phyloP scores from a whole-genome alignment of 2,797 vertebrate species.

The Pelobates cultripes region DNA sequence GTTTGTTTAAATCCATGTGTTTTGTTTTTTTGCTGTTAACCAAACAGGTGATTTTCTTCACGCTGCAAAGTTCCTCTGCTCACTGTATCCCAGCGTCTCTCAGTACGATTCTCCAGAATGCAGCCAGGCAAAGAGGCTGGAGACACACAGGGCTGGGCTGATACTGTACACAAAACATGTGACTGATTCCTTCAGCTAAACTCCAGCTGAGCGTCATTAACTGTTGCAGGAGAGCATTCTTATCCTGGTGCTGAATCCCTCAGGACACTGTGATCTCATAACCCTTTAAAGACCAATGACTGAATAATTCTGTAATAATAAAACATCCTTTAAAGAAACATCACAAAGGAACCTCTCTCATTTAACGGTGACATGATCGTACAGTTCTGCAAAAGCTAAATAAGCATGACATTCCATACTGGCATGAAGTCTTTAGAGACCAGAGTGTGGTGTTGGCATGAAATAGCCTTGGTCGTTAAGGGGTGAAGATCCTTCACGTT shows the following conservation, averaged over 20 bases:
- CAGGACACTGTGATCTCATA: conserved; percentile 53
- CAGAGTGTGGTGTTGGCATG: no score
- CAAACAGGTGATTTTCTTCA: background rate
- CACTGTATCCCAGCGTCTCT: background rate
- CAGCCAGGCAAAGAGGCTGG: conserved; percentile 21
- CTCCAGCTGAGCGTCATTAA: conserved; percentile 33
- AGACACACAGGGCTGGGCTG: conserved; percentile 8
- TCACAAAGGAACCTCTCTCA: no score
- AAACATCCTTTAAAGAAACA: no score
- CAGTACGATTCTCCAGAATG: conserved; percentile 17
- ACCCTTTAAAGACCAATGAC: conserved; percentile 37
- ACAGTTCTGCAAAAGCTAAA: no score
- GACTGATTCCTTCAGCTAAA: conserved; percentile 22
- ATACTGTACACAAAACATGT: conserved; percentile 11
- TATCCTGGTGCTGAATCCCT: conserved; percentile 60
- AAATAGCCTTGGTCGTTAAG: background rate
- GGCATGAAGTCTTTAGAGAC: no score
- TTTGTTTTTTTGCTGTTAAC: background rate
- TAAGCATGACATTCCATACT: no score
- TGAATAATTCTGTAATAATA: conserved; percentile 1
- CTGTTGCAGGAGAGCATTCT: conserved; percentile 52
- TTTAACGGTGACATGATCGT: no score
- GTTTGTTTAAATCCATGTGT: background rate
- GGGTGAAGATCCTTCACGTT: background rate
- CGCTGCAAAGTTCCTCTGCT: conserved; percentile 31